Conservation (phyloP, 1,140 invertebrate genomes). For the Leptopilina boulardi region DNA sequence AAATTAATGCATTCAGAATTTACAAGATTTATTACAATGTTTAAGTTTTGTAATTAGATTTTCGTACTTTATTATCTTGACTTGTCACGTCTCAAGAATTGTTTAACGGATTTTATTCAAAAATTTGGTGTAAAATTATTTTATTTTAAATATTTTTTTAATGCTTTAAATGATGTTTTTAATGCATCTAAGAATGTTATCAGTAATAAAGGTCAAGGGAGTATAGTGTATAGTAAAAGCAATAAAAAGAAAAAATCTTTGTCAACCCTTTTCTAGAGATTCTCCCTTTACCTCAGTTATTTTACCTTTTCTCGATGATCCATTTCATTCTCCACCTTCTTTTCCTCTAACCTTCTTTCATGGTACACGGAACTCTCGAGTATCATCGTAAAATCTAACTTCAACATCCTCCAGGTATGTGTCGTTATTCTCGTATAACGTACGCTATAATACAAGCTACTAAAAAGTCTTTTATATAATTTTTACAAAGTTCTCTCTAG, state of each 20-base stretch:
- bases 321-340: background rate
- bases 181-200: too few species aligned
- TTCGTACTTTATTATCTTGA: background rate
- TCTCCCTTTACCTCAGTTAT: background rate
- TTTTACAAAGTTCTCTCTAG: background rate
- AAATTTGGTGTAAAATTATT: too few species aligned
- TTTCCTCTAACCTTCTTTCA: background rate
- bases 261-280: background rate
- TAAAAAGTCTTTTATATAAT: background rate
- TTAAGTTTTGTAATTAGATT: background rate
- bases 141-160: too few species aligned
- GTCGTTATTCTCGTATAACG: slow-evolving; percentile 10
- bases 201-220: too few species aligned
- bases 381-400: slow-evolving; percentile 7
- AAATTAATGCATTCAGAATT: background rate
- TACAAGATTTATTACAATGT: slow-evolving; percentile 8
- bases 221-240: background rate
- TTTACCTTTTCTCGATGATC: background rate
- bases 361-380: background rate
- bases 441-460: background rate
- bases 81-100: too few species aligned
- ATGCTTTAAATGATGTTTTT: too few species aligned
- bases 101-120: too few species aligned
- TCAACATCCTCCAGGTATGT: background rate
- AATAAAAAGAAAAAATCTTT: background rate